phyloP scores from a whole-genome alignment of 2,888 invertebrate genomes.

The Ceraclea dissimilis region DNA sequence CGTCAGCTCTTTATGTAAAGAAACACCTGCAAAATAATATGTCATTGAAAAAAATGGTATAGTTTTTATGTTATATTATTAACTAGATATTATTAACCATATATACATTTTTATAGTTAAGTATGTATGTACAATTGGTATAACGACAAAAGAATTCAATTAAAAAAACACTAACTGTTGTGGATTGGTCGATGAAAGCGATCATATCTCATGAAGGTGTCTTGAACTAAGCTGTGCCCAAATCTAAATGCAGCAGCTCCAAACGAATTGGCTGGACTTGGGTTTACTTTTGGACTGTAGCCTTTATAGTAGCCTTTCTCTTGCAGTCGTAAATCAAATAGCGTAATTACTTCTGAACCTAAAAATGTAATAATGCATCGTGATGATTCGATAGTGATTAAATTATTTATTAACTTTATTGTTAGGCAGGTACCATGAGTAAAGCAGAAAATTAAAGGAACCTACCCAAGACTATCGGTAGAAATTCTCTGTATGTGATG shows the following conservation, averaged over 20 bases:
- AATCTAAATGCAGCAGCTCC: slow-evolving; percentile 79
- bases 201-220: slow-evolving; percentile 66
- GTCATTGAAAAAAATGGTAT: too few relatives aligned
- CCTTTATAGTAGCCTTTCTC: slow-evolving; percentile 62
- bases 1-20: slow-evolving; percentile 69
- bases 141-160: neutral
- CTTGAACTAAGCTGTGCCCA: slow-evolving; percentile 80
- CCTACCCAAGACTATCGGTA: slow-evolving; percentile 69
- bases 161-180: slow-evolving; percentile 53
- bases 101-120: too few relatives aligned
- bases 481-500: slow-evolving; percentile 74
- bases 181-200: slow-evolving; percentile 58
- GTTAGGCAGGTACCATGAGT: neutral
- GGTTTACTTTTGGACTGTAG: slow-evolving; percentile 63
- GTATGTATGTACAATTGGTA: too few relatives aligned
- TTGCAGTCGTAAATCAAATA: slow-evolving; percentile 65
- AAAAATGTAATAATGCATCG: slow-evolving; percentile 24
- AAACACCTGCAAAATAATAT: slow-evolving; percentile 53
- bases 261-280: slow-evolving; percentile 71
- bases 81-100: too few relatives aligned
- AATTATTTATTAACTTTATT: neutral
- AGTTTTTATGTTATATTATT: too few relatives aligned
- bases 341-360: slow-evolving; percentile 65
- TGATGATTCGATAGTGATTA: neutral
- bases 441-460: neutral